Conservation (phyloP, 2,797 vertebrate genomes). For the Smutsia gigantea region DNA sequence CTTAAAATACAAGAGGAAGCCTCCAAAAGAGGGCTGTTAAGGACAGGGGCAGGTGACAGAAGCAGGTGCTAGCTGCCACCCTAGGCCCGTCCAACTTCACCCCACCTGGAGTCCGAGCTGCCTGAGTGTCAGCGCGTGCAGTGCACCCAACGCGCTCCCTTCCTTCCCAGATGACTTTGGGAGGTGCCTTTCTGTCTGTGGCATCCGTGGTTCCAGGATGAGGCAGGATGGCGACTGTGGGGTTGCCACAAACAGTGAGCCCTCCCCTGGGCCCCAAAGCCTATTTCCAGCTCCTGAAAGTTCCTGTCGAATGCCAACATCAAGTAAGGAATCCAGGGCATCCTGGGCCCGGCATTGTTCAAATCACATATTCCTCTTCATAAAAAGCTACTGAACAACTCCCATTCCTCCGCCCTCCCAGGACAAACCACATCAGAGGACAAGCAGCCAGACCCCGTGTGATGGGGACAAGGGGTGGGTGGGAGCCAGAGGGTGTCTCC, state of each 20-base stretch:
- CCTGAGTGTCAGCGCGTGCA: not conserved
- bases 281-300: slow-evolving; percentile 78
- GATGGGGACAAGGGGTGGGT: not conserved
- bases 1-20: slow-evolving; percentile 30
- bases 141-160: slow-evolving; percentile 14
- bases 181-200: slow-evolving; percentile 82
- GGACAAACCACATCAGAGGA: slow-evolving; percentile 77
- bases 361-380: slow-evolving; percentile 75
- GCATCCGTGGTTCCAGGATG: slow-evolving; percentile 76
- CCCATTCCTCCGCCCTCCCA: slow-evolving; percentile 71
- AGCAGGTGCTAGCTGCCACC: slow-evolving; percentile 57
- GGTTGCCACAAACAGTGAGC: slow-evolving; percentile 79
- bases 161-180: slow-evolving; percentile 80
- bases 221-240: slow-evolving; percentile 40
- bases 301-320: slow-evolving; percentile 67
- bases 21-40: slow-evolving; percentile 41
- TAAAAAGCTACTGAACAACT: slow-evolving; percentile 73
- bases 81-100: not conserved
- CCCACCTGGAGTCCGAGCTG: slow-evolving; percentile 57
- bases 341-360: slow-evolving; percentile 71
- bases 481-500: not conserved
- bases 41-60: slow-evolving; percentile 67
- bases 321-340: slow-evolving; percentile 75
- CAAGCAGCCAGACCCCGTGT: slow-evolving; percentile 38
- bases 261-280: slow-evolving; percentile 26